Percentiles rank a stretch among this genome's conserved stretches.
phyloP scores from a whole-genome alignment of 2,888 invertebrate species.

The Cheilosia scutellata region DNA sequence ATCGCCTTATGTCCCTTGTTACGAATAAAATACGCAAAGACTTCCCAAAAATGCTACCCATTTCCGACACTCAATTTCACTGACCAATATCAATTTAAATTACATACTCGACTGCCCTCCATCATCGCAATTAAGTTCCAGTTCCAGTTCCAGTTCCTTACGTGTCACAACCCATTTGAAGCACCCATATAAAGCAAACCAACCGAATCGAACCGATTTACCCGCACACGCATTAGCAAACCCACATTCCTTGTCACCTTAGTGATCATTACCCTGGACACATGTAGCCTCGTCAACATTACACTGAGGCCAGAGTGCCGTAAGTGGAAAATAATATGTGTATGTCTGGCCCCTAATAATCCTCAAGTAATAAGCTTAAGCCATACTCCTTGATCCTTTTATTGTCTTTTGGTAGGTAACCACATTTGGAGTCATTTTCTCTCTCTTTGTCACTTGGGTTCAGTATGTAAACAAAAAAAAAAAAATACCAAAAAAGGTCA shows the following conservation, averaged over 20 bases:
- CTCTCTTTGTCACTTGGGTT: constrained; percentile 52
- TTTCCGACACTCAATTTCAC: not conserved
- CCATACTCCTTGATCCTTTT: constrained; percentile 65
- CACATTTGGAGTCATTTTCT: constrained; percentile 26
- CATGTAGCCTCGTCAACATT: constrained; percentile 6
- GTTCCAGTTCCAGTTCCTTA: constrained; percentile 18
- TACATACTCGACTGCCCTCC: constrained; percentile 18
- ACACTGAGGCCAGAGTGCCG: constrained; percentile 1
- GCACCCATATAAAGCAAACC: constrained; percentile 9
- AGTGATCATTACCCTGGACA: constrained; percentile 43
- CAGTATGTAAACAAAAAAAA: not conserved
- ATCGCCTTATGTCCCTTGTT: not conserved
- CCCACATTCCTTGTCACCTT: constrained; percentile 38
- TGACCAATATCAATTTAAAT: constrained; percentile 34
- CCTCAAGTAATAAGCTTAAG: constrained; percentile 57
- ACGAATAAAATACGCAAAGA: not conserved
- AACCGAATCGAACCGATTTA: constrained; percentile 53
- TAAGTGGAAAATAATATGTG: constrained; percentile 59
- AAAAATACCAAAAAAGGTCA: constrained; percentile 25
- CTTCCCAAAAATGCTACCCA: not conserved
- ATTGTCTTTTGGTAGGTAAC: constrained; percentile 40
- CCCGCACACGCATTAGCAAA: constrained; percentile 37
- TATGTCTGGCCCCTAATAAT: constrained; percentile 52
- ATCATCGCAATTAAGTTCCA: not conserved
- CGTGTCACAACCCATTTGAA: constrained; percentile 39